Percentiles rank a stretch among this genome's conserved stretches.
phyloP scores from a whole-genome alignment of 2,888 invertebrate genomes.

The Synanthedon vespiformis region DNA sequence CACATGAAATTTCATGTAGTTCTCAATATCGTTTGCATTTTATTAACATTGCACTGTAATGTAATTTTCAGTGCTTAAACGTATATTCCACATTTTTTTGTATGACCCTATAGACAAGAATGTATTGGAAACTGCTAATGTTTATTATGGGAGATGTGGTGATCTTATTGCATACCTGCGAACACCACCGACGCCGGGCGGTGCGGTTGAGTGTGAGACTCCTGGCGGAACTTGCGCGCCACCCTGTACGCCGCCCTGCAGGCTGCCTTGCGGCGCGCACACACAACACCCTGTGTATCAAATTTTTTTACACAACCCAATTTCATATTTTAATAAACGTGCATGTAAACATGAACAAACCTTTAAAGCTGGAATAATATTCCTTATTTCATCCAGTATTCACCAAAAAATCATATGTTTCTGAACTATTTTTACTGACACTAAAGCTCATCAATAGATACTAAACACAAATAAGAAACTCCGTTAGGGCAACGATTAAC shows the following conservation, averaged over 20 bases:
- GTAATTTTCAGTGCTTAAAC: no score
- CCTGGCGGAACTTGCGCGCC: slow-evolving; percentile 65
- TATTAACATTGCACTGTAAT: no score
- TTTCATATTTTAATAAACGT: not conserved
- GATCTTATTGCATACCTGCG: slow-evolving; percentile 45
- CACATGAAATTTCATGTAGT: no score
- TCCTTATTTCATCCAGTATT: no score
- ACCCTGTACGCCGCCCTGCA: slow-evolving; percentile 63
- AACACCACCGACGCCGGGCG: slow-evolving; percentile 72
- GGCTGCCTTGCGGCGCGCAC: slow-evolving; percentile 72
- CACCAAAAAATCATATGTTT: no score
- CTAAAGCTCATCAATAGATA: no score
- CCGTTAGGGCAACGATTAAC: no score
- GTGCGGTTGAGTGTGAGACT: slow-evolving; percentile 62
- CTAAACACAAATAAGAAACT: no score
- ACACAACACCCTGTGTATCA: slow-evolving; percentile 55
- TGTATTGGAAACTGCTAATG: not conserved
- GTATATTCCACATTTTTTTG: not conserved
- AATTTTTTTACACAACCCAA: not conserved
- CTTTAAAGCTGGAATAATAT: no score
- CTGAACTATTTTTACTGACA: no score
- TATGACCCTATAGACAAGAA: not conserved
- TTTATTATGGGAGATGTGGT: not conserved
- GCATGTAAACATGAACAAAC: not conserved
- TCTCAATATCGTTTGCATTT: no score